Conservation (phyloP, 2,888 invertebrate genomes). For the Agonopterix heracliana region DNA sequence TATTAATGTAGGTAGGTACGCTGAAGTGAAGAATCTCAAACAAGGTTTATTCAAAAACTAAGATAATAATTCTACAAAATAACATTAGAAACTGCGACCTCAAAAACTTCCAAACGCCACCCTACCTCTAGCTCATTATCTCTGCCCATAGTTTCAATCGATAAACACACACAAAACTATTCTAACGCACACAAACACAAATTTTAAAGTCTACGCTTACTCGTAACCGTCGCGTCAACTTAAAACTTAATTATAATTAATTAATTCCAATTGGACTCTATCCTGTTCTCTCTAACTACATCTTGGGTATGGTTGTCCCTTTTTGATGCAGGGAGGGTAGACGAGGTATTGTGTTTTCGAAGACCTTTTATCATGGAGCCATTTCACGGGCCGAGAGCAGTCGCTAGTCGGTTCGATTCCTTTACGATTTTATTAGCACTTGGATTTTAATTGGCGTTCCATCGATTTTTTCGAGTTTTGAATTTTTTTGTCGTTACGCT, state of each 20-base stretch:
- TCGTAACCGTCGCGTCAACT: slow-evolving; percentile 80
- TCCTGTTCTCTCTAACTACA: slow-evolving; percentile 52
- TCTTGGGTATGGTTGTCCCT: slow-evolving; percentile 63
- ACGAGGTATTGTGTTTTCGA: slow-evolving; percentile 70
- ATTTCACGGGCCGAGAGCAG: slow-evolving; percentile 62
- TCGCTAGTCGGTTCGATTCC: slow-evolving; percentile 65
- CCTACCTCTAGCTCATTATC: slow-evolving; percentile 68
- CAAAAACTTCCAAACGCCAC: slow-evolving; percentile 65
- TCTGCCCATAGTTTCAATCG: slow-evolving; percentile 70
- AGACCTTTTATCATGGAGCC: slow-evolving; percentile 71
- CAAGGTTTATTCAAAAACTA: neutral
- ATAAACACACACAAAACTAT: slow-evolving; percentile 49
- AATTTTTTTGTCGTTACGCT: slow-evolving; percentile 4
- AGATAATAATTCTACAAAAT: neutral
- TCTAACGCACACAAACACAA: slow-evolving; percentile 56
- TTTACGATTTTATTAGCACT: slow-evolving; percentile 69
- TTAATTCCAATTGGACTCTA: slow-evolving; percentile 81
- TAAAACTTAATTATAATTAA: slow-evolving; percentile 91
- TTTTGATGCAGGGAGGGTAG: slow-evolving; percentile 54
- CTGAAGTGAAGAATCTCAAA: too few relatives aligned
- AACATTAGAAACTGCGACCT: slow-evolving; percentile 31
- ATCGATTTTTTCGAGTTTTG: slow-evolving; percentile 24
- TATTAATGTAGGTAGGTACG: too few relatives aligned
- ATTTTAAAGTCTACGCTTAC: slow-evolving; percentile 61
- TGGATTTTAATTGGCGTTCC: slow-evolving; percentile 66